Conservation (phyloP, 2,113 vertebrate genomes). For the Dicaeum eximium region DNA sequence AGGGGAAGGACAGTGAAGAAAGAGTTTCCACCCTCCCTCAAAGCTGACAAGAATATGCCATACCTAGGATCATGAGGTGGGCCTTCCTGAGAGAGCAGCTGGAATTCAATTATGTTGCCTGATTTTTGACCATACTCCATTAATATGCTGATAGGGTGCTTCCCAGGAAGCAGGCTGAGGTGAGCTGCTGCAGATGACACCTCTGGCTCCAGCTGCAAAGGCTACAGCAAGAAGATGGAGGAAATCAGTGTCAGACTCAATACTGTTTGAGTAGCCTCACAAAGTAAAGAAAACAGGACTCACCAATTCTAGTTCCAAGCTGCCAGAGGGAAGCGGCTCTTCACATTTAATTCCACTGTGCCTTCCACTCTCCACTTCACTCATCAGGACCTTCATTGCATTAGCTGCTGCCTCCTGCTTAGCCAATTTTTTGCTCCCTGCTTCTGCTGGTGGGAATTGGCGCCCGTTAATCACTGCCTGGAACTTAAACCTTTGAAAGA, state of each 20-base stretch:
- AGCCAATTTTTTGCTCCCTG: constrained; percentile 91
- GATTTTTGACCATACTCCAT: constrained; percentile 93
- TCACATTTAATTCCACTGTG: constrained; percentile 24
- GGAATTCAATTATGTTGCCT: constrained; percentile 86
- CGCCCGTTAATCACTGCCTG: constrained; percentile 89
- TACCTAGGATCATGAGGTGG: constrained; percentile 95
- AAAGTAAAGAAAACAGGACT: background rate
- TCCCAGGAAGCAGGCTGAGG: constrained; percentile 77
- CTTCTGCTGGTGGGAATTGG: constrained; percentile 86
- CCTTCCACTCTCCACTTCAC: constrained; percentile 77
- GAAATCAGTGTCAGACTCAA: background rate
- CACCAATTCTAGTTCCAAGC: background rate
- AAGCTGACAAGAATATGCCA: background rate
- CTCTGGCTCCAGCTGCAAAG: constrained; percentile 58
- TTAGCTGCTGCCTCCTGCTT: constrained; percentile 91
- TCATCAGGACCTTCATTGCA: constrained; percentile 81
- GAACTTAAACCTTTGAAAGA: constrained; percentile 86
- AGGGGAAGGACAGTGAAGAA: background rate
- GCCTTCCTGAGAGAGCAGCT: constrained; percentile 88
- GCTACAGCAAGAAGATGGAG: background rate
- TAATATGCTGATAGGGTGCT: constrained; percentile 88
- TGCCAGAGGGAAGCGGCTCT: background rate
- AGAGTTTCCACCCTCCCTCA: background rate
- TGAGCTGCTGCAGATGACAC: constrained; percentile 4
- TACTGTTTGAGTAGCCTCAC: background rate